phyloP scores from a whole-genome alignment of 2,113 vertebrate genomes.

The Gavia stellata region DNA sequence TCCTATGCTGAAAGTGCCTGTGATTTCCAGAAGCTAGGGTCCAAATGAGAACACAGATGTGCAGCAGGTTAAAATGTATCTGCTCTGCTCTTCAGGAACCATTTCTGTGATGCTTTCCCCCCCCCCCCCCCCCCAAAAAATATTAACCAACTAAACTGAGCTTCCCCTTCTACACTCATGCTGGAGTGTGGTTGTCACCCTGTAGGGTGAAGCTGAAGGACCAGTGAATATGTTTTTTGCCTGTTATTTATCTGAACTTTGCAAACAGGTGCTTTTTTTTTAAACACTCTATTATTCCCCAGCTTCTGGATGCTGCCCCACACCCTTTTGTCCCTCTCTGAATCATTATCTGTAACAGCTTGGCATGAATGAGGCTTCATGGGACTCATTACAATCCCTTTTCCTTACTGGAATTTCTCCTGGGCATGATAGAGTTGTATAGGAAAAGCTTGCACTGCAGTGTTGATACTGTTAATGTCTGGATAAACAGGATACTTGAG shows the following conservation, averaged over 20 bases:
- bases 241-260: background rate
- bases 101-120: background rate
- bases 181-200: background rate
- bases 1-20: background rate
- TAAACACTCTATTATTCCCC: background rate
- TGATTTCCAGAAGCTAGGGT: background rate
- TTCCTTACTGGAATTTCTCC: background rate
- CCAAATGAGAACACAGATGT: background rate
- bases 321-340: background rate
- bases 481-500: background rate
- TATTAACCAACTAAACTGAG: background rate
- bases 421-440: background rate
- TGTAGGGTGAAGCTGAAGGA: background rate
- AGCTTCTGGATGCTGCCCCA: background rate
- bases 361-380: background rate
- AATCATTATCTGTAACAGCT: background rate
- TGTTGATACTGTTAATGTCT: background rate
- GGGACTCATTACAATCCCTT: background rate
- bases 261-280: background rate
- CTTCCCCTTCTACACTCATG: fast-evolving
- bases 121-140: no score
- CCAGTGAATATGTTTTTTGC: background rate
- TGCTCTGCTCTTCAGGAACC: background rate
- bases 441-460: background rate
- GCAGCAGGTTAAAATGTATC: background rate